Percentiles rank a stretch among this genome's conserved stretches.
These are phyloP conservation scores for Acridotheres tristis DNA, from an alignment of 2,797 vertebrate genomes.

Conservation along the genomic window DNA sequence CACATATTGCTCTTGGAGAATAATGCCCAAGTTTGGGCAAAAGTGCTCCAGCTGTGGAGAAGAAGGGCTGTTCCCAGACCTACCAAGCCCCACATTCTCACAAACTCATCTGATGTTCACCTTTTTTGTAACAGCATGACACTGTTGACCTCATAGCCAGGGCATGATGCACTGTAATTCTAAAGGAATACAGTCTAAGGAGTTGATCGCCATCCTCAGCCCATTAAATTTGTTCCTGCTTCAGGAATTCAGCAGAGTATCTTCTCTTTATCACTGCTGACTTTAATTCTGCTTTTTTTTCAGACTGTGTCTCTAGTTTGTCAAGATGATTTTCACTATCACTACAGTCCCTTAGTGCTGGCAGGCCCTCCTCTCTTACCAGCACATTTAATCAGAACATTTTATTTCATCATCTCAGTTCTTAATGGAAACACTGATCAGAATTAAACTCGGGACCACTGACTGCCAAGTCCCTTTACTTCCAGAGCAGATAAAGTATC, in stretches of 20 bases:
- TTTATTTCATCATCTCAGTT: neutral
- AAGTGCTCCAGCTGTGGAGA: neutral
- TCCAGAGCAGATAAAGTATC: neutral
- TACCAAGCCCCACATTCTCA: neutral
- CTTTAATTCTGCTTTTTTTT: neutral
- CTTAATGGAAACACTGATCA: neutral
- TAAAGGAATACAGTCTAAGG: neutral
- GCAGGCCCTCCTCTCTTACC: neutral
- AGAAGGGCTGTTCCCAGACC: neutral
- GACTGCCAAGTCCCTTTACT: neutral
- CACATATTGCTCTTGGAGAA: neutral
- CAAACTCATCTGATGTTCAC: neutral
- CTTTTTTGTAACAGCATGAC: neutral
- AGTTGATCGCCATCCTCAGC: neutral
- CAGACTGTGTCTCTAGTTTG: neutral
- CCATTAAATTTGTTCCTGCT: neutral
- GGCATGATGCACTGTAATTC: neutral
- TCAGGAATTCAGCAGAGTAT: neutral
- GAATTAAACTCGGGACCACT: fast-evolving
- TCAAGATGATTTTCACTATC: neutral
- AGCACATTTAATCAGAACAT: neutral
- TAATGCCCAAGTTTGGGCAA: constrained; percentile 39
- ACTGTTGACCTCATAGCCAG: neutral
- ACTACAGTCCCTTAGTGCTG: neutral
- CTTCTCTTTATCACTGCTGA: neutral